phyloP scores from a whole-genome alignment of 2,113 vertebrate genomes.

The Ovibos moschatus region DNA sequence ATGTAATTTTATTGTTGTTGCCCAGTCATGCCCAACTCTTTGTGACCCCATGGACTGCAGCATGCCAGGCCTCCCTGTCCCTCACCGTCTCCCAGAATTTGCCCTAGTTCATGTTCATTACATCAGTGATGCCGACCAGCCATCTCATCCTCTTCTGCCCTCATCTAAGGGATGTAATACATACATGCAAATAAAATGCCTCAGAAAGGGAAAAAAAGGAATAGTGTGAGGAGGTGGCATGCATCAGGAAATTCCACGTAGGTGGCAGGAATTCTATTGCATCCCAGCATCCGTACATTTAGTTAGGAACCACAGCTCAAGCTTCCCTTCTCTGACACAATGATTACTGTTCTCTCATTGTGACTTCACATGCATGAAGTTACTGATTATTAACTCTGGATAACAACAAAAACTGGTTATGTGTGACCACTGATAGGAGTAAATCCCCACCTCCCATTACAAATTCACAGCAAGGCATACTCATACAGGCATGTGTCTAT shows the following conservation, averaged over 20 bases:
- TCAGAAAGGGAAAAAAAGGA: not conserved
- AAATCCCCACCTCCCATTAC: not conserved
- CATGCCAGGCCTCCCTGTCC: not conserved
- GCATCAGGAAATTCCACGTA: not conserved
- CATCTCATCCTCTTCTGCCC: not conserved
- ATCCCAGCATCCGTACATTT: not conserved
- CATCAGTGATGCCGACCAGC: not conserved
- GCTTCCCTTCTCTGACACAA: not conserved
- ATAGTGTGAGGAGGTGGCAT: not conserved
- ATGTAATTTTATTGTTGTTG: not conserved
- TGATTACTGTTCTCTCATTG: not conserved
- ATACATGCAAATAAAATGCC: not conserved
- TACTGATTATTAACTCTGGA: not conserved
- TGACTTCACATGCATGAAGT: not conserved
- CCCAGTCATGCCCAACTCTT: not conserved
- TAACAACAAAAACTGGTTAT: not conserved
- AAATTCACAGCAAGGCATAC: not conserved
- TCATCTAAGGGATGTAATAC: not conserved
- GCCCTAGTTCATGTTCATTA: not conserved
- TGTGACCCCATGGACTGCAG: not conserved
- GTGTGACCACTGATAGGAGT: not conserved
- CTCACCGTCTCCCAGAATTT: not conserved
- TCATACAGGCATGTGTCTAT: not conserved
- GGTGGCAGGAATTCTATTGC: no score
- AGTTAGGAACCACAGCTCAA: not conserved